These are phyloP conservation scores for Eurois occulta DNA, from an alignment of 2,888 invertebrate genomes.

Conservation along the genomic window DNA sequence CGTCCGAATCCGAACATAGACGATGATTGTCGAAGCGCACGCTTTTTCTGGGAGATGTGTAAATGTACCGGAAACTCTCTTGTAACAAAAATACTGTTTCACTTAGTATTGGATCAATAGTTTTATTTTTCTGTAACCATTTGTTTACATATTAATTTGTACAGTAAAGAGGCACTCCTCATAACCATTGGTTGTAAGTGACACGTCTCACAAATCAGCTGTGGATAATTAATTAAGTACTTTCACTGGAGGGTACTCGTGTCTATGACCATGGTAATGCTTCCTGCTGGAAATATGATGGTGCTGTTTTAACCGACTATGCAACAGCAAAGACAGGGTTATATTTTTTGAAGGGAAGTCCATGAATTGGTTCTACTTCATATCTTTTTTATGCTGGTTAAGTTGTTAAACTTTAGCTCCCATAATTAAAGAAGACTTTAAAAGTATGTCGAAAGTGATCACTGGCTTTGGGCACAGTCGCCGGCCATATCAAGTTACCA, in stretches of 20 bases:
- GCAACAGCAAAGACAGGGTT: background rate
- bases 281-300: constrained; percentile 34
- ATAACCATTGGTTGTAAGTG: constrained; percentile 33
- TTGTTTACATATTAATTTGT: no score
- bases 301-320: background rate
- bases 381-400: no score
- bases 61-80: background rate
- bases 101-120: background rate
- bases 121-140: no score
- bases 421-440: no score
- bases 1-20: background rate
- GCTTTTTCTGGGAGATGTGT: no score
- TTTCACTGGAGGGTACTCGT: constrained; percentile 62
- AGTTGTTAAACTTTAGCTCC: no score
- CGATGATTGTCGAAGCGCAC: background rate
- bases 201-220: constrained; percentile 60
- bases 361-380: background rate
- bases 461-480: no score
- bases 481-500: no score
- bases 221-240: constrained; percentile 66
- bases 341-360: background rate
- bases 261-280: constrained; percentile 21
- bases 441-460: no score
- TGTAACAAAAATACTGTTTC: background rate
- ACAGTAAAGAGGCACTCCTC: no score